These are phyloP conservation scores for Hormaphis cornu DNA, from an alignment of 1,140 invertebrate species.

Conservation along the genomic window DNA sequence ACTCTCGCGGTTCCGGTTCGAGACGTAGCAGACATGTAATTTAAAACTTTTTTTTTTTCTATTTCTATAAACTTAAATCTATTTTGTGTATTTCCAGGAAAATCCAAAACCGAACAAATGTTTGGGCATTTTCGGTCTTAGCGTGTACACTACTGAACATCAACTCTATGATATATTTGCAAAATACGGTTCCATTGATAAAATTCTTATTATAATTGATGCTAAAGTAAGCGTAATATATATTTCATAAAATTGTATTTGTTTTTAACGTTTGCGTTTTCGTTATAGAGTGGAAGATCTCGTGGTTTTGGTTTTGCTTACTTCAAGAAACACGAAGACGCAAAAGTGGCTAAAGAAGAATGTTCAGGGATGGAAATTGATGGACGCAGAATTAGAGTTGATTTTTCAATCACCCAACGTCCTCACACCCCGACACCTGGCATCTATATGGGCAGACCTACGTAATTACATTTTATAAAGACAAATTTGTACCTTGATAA, in stretches of 20 bases:
- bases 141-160: slow-evolving; percentile 82
- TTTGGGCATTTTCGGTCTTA: slow-evolving; percentile 89
- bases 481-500: not conserved
- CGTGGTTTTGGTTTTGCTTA: slow-evolving; percentile 97
- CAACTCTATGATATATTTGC: slow-evolving; percentile 89
- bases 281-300: slow-evolving; percentile 68
- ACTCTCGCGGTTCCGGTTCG: slow-evolving; percentile 40
- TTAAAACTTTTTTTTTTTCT: slow-evolving; percentile 8
- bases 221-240: slow-evolving; percentile 72
- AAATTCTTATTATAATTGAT: slow-evolving; percentile 92
- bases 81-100: slow-evolving; percentile 45
- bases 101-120: slow-evolving; percentile 81
- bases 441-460: slow-evolving; percentile 93
- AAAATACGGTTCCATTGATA: slow-evolving; percentile 83
- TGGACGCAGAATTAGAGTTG: slow-evolving; percentile 83
- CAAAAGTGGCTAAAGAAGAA: slow-evolving; percentile 85
- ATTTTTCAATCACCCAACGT: slow-evolving; percentile 93
- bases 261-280: slow-evolving; percentile 32
- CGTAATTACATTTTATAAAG: slow-evolving; percentile 47
- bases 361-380: slow-evolving; percentile 91
- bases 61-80: not conserved
- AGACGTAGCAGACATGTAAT: slow-evolving; percentile 36
- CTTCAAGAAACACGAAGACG: slow-evolving; percentile 79
- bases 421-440: slow-evolving; percentile 96
- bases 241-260: too few species aligned